These are phyloP conservation scores for Amphiduros pacificus DNA, from an alignment of 2,888 invertebrate genomes.

Conservation along the genomic window DNA sequence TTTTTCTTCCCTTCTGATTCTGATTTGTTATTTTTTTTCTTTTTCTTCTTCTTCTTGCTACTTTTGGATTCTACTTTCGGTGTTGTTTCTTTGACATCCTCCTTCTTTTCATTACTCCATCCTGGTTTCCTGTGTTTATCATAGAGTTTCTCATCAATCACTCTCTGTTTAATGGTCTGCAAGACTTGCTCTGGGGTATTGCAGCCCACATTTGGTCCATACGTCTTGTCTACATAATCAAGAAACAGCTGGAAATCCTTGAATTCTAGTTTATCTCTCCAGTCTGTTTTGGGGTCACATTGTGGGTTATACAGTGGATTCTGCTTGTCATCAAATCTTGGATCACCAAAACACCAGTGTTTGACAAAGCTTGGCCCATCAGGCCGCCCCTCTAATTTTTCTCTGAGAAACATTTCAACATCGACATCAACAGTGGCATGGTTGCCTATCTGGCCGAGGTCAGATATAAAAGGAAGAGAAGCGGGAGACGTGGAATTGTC, in stretches of 20 bases:
- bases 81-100: neutral
- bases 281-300: slow-evolving; percentile 31
- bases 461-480: too few relatives aligned
- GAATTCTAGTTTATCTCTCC: slow-evolving; percentile 32
- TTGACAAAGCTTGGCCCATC: slow-evolving; percentile 33
- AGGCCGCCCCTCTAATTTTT: slow-evolving; percentile 32
- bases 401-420: slow-evolving; percentile 32
- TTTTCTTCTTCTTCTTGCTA: neutral
- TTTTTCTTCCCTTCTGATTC: too few relatives aligned
- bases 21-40: too few relatives aligned
- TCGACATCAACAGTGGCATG: slow-evolving; percentile 27
- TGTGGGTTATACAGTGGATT: slow-evolving; percentile 39
- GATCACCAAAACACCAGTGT: slow-evolving; percentile 39
- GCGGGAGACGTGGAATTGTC: too few relatives aligned
- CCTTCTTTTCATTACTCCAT: neutral
- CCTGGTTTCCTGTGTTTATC: neutral
- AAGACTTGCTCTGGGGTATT: neutral
- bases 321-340: slow-evolving; percentile 36
- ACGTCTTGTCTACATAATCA: slow-evolving; percentile 28
- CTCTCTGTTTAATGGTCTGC: neutral
- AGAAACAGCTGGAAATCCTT: slow-evolving; percentile 35
- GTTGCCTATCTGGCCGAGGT: too few relatives aligned
- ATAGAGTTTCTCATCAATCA: too few relatives aligned
- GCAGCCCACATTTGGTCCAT: neutral
- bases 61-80: neutral